Base-by-base conservation (phyloP, 1,140 invertebrate genomes). In the Charaxes varanes region DNA sequence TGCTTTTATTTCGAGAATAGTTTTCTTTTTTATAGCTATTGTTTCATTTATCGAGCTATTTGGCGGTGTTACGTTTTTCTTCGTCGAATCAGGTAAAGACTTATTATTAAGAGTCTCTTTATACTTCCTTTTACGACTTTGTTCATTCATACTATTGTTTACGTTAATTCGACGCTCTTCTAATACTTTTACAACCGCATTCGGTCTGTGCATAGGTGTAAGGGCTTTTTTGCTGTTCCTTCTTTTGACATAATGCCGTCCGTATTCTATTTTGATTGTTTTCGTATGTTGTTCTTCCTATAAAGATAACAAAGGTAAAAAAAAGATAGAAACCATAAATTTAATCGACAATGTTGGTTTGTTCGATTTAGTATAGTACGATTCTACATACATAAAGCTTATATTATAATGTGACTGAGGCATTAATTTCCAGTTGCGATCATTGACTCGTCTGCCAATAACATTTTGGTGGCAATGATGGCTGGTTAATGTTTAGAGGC, bases 81-180 rank as follows among this genome's bases (percentile, higher is more conserved):
- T 62, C 18, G 60, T 68, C 1, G 58, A 62, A 42, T 69, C 56
- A 26, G 51, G 51, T 41, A 50, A 36, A 8, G 46, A 58, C 44
- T 57, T 58, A 5, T 56, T 60, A 5, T 40, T 38, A 14, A 43
- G 21, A 16, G 19, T 43, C 14, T 57, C 28, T 38, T 46, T 46
- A 13, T 55, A 32, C 34, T 46, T 53, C 24, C 48, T 60, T 41
- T 66, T 66, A 14, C 35, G 49, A 24, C 15, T 42, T 10, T 41
- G 49, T 13, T 41, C 45, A 8, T 47, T 38, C 16, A 11, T 50
- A 28, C 21, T 34, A 41, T 45, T 44, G 26, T 53, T 51, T 31
- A 27, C 27, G 8, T 57, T 57, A 13, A 27, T 37, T 30, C 52
- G 50, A 7, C 52, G 49, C 27, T 49, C 44, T 35, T 58, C 45